These are phyloP conservation scores for Sciurus vulgaris DNA, from an alignment of 2,797 vertebrate genomes.

Conservation along the genomic window DNA sequence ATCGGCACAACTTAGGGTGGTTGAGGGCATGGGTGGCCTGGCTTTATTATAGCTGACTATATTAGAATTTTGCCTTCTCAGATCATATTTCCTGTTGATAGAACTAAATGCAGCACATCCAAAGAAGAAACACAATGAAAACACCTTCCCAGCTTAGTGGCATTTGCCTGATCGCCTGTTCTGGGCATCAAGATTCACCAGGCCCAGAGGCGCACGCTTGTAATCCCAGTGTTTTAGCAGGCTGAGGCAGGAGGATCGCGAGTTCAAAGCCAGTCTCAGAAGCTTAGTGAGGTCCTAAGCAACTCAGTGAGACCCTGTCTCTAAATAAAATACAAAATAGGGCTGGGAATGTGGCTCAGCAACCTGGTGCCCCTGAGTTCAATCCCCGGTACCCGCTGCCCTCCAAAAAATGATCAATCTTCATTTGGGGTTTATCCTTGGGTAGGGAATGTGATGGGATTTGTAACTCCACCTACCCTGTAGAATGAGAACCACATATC, in stretches of 20 bases:
- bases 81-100: not conserved
- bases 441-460: not conserved
- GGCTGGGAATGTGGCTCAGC: no score
- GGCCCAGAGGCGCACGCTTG: no score
- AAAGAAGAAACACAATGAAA: not conserved
- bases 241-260: no score
- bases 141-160: not conserved
- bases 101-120: not conserved
- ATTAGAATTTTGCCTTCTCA: not conserved
- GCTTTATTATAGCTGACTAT: not conserved
- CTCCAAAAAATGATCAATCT: no score
- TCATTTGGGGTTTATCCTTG: not conserved
- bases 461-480: not conserved
- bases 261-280: no score
- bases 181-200: not conserved
- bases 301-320: no score
- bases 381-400: no score
- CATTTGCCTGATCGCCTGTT: not conserved
- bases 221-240: no score
- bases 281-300: no score
- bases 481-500: not conserved
- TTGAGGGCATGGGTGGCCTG: not conserved
- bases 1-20: not conserved
- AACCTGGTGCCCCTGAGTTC: no score
- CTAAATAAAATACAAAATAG: no score